Evolutionary conservation across 2,113 vertebrate genomes (phyloP).

Genomic region (Callocephalon fimbriatum): DNA sequence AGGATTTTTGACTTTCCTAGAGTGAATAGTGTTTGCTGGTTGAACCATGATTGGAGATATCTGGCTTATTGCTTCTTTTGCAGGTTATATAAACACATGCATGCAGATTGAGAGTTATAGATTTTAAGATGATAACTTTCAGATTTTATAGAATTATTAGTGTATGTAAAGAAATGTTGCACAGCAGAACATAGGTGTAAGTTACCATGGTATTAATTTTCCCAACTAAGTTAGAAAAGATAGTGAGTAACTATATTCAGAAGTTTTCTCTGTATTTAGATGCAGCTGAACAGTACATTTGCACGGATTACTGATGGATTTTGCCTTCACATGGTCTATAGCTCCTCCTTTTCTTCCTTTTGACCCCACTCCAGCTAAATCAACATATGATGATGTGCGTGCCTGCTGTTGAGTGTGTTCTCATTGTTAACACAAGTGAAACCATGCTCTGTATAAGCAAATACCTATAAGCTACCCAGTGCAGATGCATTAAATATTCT

Average conservation of each 20-base stretch:
- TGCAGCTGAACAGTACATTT: neutral
- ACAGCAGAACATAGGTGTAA: neutral
- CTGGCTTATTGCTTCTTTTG: neutral
- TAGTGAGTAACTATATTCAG: neutral
- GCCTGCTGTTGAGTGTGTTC: neutral
- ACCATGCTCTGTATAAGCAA: neutral
- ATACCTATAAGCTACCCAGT: neutral
- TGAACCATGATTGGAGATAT: neutral
- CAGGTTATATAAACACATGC: neutral
- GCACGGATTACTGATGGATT: neutral
- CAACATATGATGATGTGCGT: accelerated
- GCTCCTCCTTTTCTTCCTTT: neutral
- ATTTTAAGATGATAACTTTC: neutral
- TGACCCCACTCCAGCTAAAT: neutral
- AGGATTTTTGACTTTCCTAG: neutral
- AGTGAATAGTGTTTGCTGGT: neutral
- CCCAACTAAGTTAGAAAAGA: neutral
- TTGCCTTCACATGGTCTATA: neutral
- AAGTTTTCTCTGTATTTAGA: neutral
- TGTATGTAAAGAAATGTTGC: neutral
- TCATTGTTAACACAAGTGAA: neutral
- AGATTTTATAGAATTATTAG: neutral
- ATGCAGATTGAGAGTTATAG: neutral
- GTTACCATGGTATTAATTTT: neutral
- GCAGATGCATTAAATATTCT: neutral